Evolutionary conservation across 2,797 vertebrate species (phyloP), one percentile per base, ranked within the genome.

Genomic region (Scleropages formosus): DNA sequence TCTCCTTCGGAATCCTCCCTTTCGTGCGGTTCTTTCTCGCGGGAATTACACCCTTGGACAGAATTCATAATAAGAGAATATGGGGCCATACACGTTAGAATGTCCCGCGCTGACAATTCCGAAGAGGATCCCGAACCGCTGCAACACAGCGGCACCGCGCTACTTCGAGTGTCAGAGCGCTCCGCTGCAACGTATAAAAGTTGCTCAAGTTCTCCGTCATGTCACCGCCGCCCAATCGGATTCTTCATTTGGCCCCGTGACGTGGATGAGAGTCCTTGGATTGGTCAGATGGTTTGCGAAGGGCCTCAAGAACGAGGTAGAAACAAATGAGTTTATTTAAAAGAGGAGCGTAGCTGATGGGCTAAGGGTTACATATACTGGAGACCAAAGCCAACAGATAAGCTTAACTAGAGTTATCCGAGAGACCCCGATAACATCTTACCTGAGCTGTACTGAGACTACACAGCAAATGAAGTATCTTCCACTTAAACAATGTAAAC

Each of bases 51-150:
- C 89, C 91, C 89, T 76, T 91, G 92, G 80, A 87, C 84, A 87
- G 88, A 86, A 91, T 94, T 93, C 94, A 94, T 94, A 73, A 84
- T 87, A 85, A 89, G 88, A 79, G 83, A 89, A 83, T 87, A 91
- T 69, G 93, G 92, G 89, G 94, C 94, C 95, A 94, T 93, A 91
- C 88, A 92, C 87, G 72, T 86, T 75, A 64, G 56, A 13, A 56
- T 46, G 68, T 60, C 53, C 73, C 75, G 63, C 72, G 31, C 78
- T 69, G 79, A 82, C 76, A 82, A 72, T 81, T 82, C 72, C 81
- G 69, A 66, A 74, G 81, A 27, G 15, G 53, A 73, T 66, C 24
- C 66, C 68, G 26, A 27, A 56, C 72, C 18, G 72, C n/a, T 65
- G 61, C 64, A 53, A 47, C 73, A 61, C 72, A n/a, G 72, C 70